phyloP scores from a whole-genome alignment of 2,888 invertebrate species.

The Branchinecta sandiegonensis region DNA sequence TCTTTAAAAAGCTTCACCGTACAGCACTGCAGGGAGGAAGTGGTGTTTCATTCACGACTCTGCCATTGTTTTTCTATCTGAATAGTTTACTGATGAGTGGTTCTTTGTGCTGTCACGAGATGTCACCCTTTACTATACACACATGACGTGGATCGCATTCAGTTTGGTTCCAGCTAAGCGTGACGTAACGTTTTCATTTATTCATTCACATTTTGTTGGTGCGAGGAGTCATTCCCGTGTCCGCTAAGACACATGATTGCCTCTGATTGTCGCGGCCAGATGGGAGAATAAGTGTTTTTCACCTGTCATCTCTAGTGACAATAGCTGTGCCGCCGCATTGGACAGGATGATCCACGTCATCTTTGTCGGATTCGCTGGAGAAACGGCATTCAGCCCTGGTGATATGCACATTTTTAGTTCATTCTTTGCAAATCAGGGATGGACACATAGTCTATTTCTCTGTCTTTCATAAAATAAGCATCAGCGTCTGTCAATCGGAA shows the following conservation, averaged over 20 bases:
- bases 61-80: not conserved
- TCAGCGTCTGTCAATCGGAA: no score
- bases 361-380: not conserved
- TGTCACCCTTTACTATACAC: conserved; percentile 10
- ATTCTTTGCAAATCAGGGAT: conserved; percentile 1
- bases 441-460: conserved; percentile 1
- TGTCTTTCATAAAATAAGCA: not conserved
- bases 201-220: no score
- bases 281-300: conserved; percentile 5
- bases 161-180: not conserved
- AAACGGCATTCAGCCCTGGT: conserved; percentile 5
- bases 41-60: not conserved
- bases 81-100: not conserved
- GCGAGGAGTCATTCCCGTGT: no score
- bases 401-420: not conserved
- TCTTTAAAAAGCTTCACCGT: no score
- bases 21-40: no score
- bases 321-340: not conserved
- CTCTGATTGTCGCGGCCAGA: conserved; percentile 4
- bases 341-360: no score
- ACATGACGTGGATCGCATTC: not conserved
- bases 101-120: conserved; percentile 1
- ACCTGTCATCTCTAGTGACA: conserved; percentile 6
- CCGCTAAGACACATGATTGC: not conserved
- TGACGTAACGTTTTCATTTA: not conserved